Evolutionary conservation across 1,140 invertebrate genomes (phyloP), one percentile per base, ranked within the genome.

Genomic region (Ladona fulva): DNA sequence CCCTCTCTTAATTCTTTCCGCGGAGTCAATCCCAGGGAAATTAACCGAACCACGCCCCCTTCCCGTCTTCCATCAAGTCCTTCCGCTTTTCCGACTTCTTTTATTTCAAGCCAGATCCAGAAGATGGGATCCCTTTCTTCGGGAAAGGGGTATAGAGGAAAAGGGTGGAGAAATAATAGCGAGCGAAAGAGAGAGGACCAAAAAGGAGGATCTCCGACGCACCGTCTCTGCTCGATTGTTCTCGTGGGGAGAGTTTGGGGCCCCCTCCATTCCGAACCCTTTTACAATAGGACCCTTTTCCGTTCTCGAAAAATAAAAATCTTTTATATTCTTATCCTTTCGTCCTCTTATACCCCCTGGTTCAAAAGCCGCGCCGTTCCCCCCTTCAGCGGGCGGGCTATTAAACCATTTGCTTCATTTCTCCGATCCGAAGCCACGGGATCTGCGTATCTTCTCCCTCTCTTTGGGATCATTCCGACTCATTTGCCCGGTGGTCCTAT

Each of bases 21-120:
- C 14, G 52, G 52, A 66, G 52, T 66, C 52, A 66, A 66, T 66
- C n/a, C 52, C 52, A 66, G 52, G n/a, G 52, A 66, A 66, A 66
- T 66, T 66, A 66, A 66, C 52, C n/a, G 3, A 12, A 22, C 52
- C 52, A 66, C 52, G 52, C 52, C 52, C 52, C 14, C 52, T 11
- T 10, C 44, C 44, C 10, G 10, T 19, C 52, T 12, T 66, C 52
- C 52, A 3, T 66, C 52, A 66, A 19, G 3, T 12, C 52, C 52
- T 6, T 12, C 52, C 12, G 5, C 3, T 12, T 12, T 12, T 22
- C 52, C 52, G 5, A 37, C 1, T 37, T 37, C 29, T 37, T 37
- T 37, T 37, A 37, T 37, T 37, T 37, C 3, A 8, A 37, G 29
- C 29, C 29, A 37, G 29, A 37, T 5, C 29, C 29, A 37, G 29